Base-by-base conservation (phyloP, 2,113 vertebrate genomes). In the Cygnus buccinator region DNA sequence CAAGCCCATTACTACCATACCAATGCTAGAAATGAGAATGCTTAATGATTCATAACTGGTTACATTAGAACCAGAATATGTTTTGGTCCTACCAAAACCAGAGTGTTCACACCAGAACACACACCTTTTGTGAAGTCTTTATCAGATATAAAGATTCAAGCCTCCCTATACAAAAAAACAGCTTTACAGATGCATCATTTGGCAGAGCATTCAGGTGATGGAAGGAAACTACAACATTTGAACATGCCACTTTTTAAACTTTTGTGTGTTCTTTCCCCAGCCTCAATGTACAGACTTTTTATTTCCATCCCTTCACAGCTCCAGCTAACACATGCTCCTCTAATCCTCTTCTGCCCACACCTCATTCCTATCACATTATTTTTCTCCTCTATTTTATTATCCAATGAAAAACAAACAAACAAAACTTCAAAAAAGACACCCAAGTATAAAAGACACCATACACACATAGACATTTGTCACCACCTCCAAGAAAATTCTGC, bases 401-500 rank as follows among this genome's bases (percentile, higher is more conserved):
- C 2, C 33, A 17, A 3, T 14, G 5, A 39, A 67, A 43, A n/a
- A 33, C 48, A 41, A 54, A 44, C 52, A 28, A 62, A 35, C 39
- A 37, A 37, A 37, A 21, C 14, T 9, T 29, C 33, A 33, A 39
- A 83, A 55, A 31, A 31, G 33, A 84, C 29, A 48, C 23, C 29
- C 25, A 11, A 48, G 8, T 20, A 79, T 48, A 58, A 82, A 20
- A 58, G 19, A 43, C 6, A 35, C 11, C 17, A 52, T 12, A 70
- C 4, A 46, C 29, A 54, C 5, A 63, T 9, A 26, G 0, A 33
- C 0, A 9, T 85, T 58, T 33, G 13, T 13, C 50, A 81, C 8
- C 41, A 81, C 18, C 41, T 46, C 37, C 15, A 46, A 77, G 11
- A 58, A 55, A 20, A 78, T 31, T 44, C 31, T 9, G 13, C n/a